Conservation (phyloP, 2,888 invertebrate species). For the Cosmia pyralina region DNA sequence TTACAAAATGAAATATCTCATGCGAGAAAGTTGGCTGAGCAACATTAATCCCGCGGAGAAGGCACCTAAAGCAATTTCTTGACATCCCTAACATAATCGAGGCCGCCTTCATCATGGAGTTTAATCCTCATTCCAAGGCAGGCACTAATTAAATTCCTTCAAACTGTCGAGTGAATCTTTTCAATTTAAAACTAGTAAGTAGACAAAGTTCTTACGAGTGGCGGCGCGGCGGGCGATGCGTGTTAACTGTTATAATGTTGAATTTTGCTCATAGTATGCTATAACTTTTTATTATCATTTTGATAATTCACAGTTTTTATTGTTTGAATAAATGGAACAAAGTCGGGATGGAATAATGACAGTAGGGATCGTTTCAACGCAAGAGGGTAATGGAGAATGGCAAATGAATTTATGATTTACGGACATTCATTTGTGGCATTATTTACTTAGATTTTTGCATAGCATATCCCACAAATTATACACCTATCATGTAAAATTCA, state of each 20-base stretch:
- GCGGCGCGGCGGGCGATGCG: slow-evolving; percentile 37
- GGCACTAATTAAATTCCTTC: slow-evolving; percentile 84
- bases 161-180: slow-evolving; percentile 75
- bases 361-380: slow-evolving; percentile 6
- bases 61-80: slow-evolving; percentile 70
- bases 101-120: slow-evolving; percentile 74
- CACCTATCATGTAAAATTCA: not conserved
- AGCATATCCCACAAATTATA: not conserved
- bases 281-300: slow-evolving; percentile 44
- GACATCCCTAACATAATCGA: slow-evolving; percentile 71
- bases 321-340: slow-evolving; percentile 34
- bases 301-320: slow-evolving; percentile 47
- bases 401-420: slow-evolving; percentile 1
- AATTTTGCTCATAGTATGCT: slow-evolving; percentile 32
- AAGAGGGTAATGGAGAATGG: slow-evolving; percentile 14
- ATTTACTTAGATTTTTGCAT: not conserved
- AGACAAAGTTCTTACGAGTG: slow-evolving; percentile 55
- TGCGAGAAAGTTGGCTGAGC: slow-evolving; percentile 61
- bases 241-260: slow-evolving; percentile 48
- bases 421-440: not conserved
- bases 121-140: slow-evolving; percentile 80
- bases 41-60: slow-evolving; percentile 62
- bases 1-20: slow-evolving; percentile 68
- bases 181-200: slow-evolving; percentile 69
- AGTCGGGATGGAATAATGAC: slow-evolving; percentile 18